Conservation (phyloP, 2,888 invertebrate species). For the Pristionchus arcanus region DNA sequence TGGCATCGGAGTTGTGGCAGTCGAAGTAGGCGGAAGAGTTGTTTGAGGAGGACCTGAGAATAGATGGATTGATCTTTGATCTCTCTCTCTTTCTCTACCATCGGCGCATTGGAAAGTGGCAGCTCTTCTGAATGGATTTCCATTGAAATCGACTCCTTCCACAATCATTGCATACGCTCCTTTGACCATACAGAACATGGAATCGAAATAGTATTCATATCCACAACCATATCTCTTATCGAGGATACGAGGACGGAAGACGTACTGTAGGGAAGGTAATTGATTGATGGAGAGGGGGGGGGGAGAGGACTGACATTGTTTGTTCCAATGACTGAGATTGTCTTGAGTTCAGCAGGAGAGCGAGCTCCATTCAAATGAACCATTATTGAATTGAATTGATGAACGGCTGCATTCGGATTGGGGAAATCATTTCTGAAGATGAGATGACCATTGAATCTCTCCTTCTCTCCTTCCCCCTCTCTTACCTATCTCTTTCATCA, state of each 20-base stretch:
- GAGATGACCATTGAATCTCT: not conserved
- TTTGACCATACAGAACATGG: conserved; percentile 32
- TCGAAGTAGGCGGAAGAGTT: not conserved
- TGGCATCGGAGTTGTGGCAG: not conserved
- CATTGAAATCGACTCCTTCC: conserved; percentile 51
- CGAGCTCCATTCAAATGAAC: conserved; percentile 1
- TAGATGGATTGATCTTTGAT: not conserved
- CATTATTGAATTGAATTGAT: conserved; percentile 52
- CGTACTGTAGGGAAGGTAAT: conserved; percentile 5
- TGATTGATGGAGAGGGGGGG: not conserved
- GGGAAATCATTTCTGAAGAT: conserved; percentile 49
- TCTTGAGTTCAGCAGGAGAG: conserved; percentile 34
- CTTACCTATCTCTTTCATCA: conserved; percentile 44
- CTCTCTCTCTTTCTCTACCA: not conserved
- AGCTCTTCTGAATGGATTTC: conserved; percentile 49
- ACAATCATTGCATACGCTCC: conserved; percentile 44
- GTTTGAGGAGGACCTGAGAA: conserved; percentile 1
- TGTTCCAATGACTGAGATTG: conserved; percentile 15
- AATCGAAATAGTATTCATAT: conserved; percentile 54
- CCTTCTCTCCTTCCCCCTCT: not conserved
- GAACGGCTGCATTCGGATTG: conserved; percentile 19
- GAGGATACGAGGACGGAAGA: conserved; percentile 53
- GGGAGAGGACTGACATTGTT: conserved; percentile 19
- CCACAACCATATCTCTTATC: conserved; percentile 51
- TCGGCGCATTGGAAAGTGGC: conserved; percentile 13